Evolutionary conservation across 2,797 vertebrate species (phyloP), one percentile per base, ranked within the genome.

Genomic region (Sarcoramphus papa): DNA sequence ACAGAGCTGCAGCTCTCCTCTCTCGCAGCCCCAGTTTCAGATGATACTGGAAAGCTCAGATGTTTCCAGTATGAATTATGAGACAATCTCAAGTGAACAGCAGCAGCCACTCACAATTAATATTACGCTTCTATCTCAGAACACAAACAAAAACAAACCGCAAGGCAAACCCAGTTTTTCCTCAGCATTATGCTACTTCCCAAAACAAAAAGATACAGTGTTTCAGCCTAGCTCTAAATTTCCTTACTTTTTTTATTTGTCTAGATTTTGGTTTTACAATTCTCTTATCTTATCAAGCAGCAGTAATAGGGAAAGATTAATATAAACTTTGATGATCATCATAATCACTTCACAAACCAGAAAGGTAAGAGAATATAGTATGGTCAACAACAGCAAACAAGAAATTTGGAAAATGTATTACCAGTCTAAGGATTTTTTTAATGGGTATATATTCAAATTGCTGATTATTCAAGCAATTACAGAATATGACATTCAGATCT

Each of bases 381-480:
- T 3, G 33, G 51, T 60, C 69, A 94, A 70, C 28, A 76, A 60
- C 20, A 68, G 45, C 35, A 87, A 94, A 77, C 4, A 59, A 62
- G 6, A 82, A 65, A 86, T 72, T 56, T 54, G 91, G 87, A 91
- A 91, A 92, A 78, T 50, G 72, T 24, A 47, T 43, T 35, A 91
- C 19, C 24, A 73, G 33, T 27, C 48, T 79, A 70, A 51, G 57
- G 47, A 41, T 9, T 91, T 88, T 73, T 88, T 92, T 35, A 53
- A 83, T 54, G 45, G 47, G 18, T 56, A 45, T 80, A 77, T 65
- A 73, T 57, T 80, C 76, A 64, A 20, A 76, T 0, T 41, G 56
- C 30, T 70, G 76, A 93, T 90, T 92, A 92, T 87, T 87, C 64
- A 91, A 91, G 79, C 74, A 89, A 93, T 87, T 93, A 91, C 41